Evolutionary conservation across 1,140 invertebrate species (phyloP), one percentile per base, ranked within the genome.

Genomic region (Aphidius ervi): DNA sequence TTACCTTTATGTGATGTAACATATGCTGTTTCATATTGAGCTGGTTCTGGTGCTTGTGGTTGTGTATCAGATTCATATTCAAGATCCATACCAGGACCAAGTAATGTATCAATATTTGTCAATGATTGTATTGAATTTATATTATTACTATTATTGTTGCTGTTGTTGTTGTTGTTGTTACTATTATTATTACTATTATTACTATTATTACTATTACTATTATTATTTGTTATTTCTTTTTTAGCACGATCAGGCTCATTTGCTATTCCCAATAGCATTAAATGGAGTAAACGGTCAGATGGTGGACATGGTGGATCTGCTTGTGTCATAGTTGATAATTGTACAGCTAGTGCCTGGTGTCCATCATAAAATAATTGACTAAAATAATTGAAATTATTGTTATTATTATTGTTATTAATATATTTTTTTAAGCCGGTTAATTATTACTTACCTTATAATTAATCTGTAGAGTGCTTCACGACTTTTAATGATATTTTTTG

Each of bases 1-100:
- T 95, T 89, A 61, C 92, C 95, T 82, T 99, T 99, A 74, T 99
- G 97, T 4, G 95, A 95, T 5, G 97, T 99, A 1, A 99, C 95
- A 77, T 99, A 99, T 4, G 95, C 96, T 0, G 97, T 99, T 81
- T 99, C 97, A 77, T 99, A 99, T 9, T 93, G 85, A 0, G 94
- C 93, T 37, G 94, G 94, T 74, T 97, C 95, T 0, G 96, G 94
- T 0, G 96, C 95, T 45, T 93, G 83, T 0, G 90, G 87, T 5
- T 87, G 87, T 1, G 92, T 88, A 78, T 99, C 96, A 47, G 95
- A 95, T 77, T 98, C 96, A 81, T 91, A 98, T 80, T 99, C 97
- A 50, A 99, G 86, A 83, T 87, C 97, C 67, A 98, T 86, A 6
- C 96, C 96, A 20, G 91, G 84, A 16, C 92, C 88, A 5, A 92